Evolutionary conservation across 2,888 invertebrate genomes (phyloP), one percentile per base, ranked within the genome.

Genomic region (Margaritifera margaritifera): DNA sequence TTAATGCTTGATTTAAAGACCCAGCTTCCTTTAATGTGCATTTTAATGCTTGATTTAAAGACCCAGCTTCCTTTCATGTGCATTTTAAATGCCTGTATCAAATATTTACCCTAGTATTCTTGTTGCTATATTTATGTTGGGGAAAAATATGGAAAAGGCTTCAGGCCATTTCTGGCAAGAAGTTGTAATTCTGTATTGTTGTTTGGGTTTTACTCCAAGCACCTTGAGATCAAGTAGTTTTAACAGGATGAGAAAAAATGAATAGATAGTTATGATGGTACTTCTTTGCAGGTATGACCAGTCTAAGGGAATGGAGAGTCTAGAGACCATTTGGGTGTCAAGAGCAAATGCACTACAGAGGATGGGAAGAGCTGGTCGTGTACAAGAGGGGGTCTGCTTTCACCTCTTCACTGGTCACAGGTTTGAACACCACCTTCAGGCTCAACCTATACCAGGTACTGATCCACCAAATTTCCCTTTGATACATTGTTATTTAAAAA

Each of bases 291-390:
- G 88, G 68, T 88, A 86, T 79, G 88, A 87, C 69, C 78, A 84
- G 19, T 66, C 80, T 15, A 92, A 92, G 8, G 95, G 96, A 87
- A 91, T 95, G 58, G 92, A 94, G 80, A 95, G 94, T 1, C 91
- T 98, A 66, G 92, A 93, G 66, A 92, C 93, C 4, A 93, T 94
- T 80, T 96, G 95, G 95, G 93, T 95, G 3, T 93, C 95, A 0
- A 88, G 93, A 80, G 96, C 97, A 0, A 97, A 97, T 90, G 93
- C 96, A 0, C 92, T 92, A 62, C 97, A 97, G 90, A 92, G 97
- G 86, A 93, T 92, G 59, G 97, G 97, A 2, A 92, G 97, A 64
- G 96, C 96, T 11, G 97, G 97, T 5, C 93, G 97, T 69, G 96
- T 96, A 2, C 94, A 94, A 85, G 92, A 94, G 0, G 97, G 97